These are phyloP conservation scores for Leucophenga maculata DNA, from an alignment of 2,888 invertebrate species.

Conservation along the genomic window DNA sequence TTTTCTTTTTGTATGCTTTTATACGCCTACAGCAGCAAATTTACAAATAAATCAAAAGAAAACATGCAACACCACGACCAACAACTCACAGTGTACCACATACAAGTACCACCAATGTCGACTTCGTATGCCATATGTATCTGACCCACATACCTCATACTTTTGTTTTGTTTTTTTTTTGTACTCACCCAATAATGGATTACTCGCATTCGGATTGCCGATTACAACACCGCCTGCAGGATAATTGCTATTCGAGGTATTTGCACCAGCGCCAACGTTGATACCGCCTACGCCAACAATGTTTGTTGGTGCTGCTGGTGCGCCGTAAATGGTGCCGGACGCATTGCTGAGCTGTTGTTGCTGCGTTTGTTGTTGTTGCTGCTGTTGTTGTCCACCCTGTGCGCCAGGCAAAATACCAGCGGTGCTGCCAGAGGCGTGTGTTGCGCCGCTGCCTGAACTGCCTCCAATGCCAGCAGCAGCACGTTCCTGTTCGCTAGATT, in stretches of 20 bases:
- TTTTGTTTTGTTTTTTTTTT: too few species aligned
- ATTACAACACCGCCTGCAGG: constrained; percentile 65
- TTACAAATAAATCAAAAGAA: too few species aligned
- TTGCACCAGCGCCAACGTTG: constrained; percentile 41
- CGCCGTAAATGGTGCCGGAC: constrained; percentile 45
- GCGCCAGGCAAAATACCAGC: constrained; percentile 30
- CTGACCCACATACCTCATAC: too few species aligned
- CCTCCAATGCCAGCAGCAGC: constrained; percentile 37
- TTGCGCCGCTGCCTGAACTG: constrained; percentile 37
- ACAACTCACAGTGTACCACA: too few species aligned
- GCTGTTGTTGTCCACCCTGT: background rate
- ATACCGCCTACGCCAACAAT: constrained; percentile 46
- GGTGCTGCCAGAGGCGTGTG: too few species aligned
- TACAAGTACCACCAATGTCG: too few species aligned
- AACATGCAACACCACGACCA: too few species aligned
- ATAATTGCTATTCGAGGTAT: constrained; percentile 49
- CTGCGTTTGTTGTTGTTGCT: background rate
- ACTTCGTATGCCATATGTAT: too few species aligned
- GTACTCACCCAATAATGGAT: constrained; percentile 67
- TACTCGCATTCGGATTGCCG: constrained; percentile 67
- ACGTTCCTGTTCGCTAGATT: constrained; percentile 74
- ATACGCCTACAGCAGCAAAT: too few species aligned
- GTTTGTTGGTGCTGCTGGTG: constrained; percentile 50
- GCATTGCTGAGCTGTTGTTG: background rate
- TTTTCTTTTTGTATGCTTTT: too few species aligned